Conservation (phyloP, 2,888 invertebrate genomes). For the Brachylomia viminalis region DNA sequence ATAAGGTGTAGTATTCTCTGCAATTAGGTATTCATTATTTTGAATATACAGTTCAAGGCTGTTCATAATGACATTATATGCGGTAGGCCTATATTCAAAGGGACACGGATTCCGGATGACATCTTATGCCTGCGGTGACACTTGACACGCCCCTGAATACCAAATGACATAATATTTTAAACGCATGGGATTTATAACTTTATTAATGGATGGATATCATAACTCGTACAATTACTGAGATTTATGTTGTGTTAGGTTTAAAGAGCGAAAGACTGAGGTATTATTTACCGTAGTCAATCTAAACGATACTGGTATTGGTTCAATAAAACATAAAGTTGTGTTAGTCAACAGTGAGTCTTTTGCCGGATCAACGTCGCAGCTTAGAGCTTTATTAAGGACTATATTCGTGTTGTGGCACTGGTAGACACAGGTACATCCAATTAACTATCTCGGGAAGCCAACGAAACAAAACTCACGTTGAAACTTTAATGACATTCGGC, state of each 20-base stretch:
- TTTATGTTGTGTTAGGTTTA: not conserved
- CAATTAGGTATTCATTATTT: not conserved
- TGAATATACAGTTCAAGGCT: not conserved
- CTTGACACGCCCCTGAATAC: not conserved
- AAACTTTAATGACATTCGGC: not conserved
- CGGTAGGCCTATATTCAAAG: not conserved
- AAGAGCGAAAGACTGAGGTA: not conserved
- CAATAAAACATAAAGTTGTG: not conserved
- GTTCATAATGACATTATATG: not conserved
- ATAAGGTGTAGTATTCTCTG: not conserved
- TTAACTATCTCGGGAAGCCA: not conserved
- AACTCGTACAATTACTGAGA: not conserved
- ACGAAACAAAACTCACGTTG: not conserved
- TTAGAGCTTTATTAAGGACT: not conserved
- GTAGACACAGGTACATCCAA: not conserved
- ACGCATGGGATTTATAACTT: not conserved
- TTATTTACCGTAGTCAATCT: not conserved
- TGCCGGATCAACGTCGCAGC: not conserved
- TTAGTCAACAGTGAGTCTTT: not conserved
- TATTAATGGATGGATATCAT: not conserved
- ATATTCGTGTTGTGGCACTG: not conserved
- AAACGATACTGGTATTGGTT: not conserved
- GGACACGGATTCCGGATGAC: not conserved
- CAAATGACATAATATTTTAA: conserved; percentile 8
- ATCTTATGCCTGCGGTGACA: conserved; percentile 6